Conservation (phyloP, 1,140 invertebrate species). For the Cotesia typhae region DNA sequence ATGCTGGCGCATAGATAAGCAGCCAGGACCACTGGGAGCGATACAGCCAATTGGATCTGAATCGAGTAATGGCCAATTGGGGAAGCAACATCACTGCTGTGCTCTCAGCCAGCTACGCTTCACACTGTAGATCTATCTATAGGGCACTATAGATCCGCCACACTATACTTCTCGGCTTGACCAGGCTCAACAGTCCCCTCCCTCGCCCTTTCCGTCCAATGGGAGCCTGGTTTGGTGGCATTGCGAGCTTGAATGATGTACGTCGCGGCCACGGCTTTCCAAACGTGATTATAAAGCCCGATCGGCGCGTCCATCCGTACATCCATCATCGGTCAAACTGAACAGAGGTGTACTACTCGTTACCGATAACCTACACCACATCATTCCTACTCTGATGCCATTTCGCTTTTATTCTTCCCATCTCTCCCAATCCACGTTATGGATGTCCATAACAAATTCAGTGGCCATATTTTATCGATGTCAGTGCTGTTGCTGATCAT, state of each 20-base stretch:
- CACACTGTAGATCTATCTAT: background rate
- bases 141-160: no score
- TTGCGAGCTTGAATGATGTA: slow-evolving; percentile 37
- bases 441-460: no score
- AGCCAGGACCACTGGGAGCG: slow-evolving; percentile 36
- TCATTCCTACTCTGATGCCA: no score
- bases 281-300: slow-evolving; percentile 46
- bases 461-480: slow-evolving; percentile 1
- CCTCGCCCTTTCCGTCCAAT: background rate
- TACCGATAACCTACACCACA: slow-evolving; percentile 23
- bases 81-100: slow-evolving; percentile 23
- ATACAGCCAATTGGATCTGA: slow-evolving; percentile 51
- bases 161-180: background rate
- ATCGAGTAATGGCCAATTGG: slow-evolving; percentile 53
- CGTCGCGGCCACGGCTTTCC: slow-evolving; percentile 28
- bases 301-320: slow-evolving; percentile 39
- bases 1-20: slow-evolving; percentile 38
- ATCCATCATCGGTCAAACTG: slow-evolving; percentile 40
- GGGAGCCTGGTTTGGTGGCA: no score
- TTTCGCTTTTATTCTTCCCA: no score
- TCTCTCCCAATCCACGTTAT: no score
- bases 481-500: slow-evolving; percentile 6
- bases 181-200: no score
- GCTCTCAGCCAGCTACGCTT: background rate
- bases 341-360: slow-evolving; percentile 36